phyloP scores from a whole-genome alignment of 2,888 invertebrate species.

The Athalia rosae region DNA sequence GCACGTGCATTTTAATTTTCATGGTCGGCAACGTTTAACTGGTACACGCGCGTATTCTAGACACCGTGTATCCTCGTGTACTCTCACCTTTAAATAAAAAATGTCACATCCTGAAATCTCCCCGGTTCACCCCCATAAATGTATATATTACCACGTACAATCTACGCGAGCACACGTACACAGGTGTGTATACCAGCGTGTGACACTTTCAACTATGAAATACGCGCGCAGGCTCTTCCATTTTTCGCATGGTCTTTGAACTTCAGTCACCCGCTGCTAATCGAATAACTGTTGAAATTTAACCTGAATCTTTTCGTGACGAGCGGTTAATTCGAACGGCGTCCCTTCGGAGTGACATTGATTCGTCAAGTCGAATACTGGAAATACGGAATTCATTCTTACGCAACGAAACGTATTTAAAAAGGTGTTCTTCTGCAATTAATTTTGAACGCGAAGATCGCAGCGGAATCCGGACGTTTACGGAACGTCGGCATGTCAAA shows the following conservation, averaged over 20 bases:
- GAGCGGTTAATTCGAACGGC: slow-evolving; percentile 18
- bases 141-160: not conserved
- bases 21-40: slow-evolving; percentile 40
- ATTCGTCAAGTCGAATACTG: not conserved
- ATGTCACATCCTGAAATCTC: slow-evolving; percentile 27
- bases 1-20: slow-evolving; percentile 54
- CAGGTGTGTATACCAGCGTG: slow-evolving; percentile 24
- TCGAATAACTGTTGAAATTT: slow-evolving; percentile 36
- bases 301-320: slow-evolving; percentile 20
- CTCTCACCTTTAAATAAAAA: slow-evolving; percentile 10
- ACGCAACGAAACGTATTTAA: not conserved
- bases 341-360: not conserved
- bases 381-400: not conserved
- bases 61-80: not conserved
- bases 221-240: slow-evolving; percentile 9
- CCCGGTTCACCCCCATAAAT: not conserved
- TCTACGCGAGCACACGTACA: not conserved
- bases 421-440: no score
- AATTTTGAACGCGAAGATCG: no score
- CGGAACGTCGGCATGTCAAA: no score
- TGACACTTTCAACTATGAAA: not conserved
- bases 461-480: no score
- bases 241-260: slow-evolving; percentile 24
- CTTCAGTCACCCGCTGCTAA: slow-evolving; percentile 28
- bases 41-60: not conserved